A percentile compares a stretch with the other conserved stretches of the same genome.
Evolutionary conservation across 2,113 vertebrate species (phyloP).

Genomic region (Spheniscus mendiculus): DNA sequence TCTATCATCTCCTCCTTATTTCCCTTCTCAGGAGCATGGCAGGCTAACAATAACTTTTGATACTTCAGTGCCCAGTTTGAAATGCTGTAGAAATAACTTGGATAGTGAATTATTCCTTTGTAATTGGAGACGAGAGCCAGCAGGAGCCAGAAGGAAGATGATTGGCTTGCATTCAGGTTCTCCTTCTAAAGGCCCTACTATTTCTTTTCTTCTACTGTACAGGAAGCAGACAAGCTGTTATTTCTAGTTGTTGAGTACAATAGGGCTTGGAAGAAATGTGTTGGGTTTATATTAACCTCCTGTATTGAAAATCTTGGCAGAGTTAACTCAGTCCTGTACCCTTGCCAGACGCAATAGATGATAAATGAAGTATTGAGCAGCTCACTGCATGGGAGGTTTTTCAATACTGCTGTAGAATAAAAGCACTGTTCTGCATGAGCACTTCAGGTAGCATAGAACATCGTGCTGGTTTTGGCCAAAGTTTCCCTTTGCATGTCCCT

Average conservation of each 20-base stretch:
- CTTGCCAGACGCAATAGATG: background rate
- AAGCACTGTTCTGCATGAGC: background rate
- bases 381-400: slow-evolving; percentile 19
- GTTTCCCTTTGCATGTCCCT: background rate
- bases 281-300: slow-evolving; percentile 50
- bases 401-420: background rate
- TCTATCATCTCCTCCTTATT: slow-evolving; percentile 37
- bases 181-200: slow-evolving; percentile 29
- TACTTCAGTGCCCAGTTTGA: slow-evolving; percentile 51
- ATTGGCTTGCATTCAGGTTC: slow-evolving; percentile 42
- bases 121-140: slow-evolving; percentile 51
- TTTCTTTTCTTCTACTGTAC: slow-evolving; percentile 51
- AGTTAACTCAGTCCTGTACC: slow-evolving; percentile 37
- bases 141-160: slow-evolving; percentile 47
- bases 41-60: slow-evolving; percentile 34
- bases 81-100: slow-evolving; percentile 41
- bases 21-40: background rate
- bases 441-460: background rate
- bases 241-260: slow-evolving; percentile 49
- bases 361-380: slow-evolving; percentile 26
- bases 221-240: slow-evolving; percentile 59
- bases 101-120: slow-evolving; percentile 53
- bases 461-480: background rate
- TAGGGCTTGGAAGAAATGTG: slow-evolving; percentile 24
- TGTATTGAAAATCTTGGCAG: slow-evolving; percentile 4